Percentiles rank a stretch among this genome's conserved stretches.
phyloP scores from a whole-genome alignment of 1,140 invertebrate species.

The Aphis gossypii region DNA sequence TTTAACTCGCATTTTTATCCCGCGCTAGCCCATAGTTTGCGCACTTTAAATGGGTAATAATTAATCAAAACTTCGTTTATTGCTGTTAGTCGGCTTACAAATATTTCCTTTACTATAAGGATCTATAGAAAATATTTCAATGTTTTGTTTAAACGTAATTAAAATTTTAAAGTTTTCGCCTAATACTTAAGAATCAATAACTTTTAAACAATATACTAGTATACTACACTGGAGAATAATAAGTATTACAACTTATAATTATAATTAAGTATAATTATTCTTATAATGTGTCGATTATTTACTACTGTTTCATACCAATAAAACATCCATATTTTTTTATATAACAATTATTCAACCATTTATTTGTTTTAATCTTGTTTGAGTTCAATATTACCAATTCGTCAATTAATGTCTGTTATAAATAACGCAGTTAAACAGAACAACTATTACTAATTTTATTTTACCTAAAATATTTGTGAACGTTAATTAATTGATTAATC shows the following conservation, averaged over 20 bases:
- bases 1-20: not conserved
- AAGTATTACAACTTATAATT: no score
- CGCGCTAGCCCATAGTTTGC: not conserved
- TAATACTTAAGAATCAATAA: not conserved
- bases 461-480: not conserved
- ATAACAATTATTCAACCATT: not conserved
- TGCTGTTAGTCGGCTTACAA: not conserved
- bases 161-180: not conserved
- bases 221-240: not conserved
- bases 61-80: conserved; percentile 3
- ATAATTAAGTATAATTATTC: not conserved
- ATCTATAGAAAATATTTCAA: not conserved
- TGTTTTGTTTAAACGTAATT: not conserved
- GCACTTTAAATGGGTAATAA: not conserved
- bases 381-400: not conserved
- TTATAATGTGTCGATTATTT: not conserved
- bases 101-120: not conserved
- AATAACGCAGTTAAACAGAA: not conserved
- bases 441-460: not conserved
- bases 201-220: not conserved
- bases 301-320: not conserved
- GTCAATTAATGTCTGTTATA: not conserved
- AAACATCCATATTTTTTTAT: not conserved
- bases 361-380: not conserved
- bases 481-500: not conserved